These are phyloP conservation scores for Megalopta genalis DNA, from an alignment of 1,140 invertebrate species.

Conservation along the genomic window DNA sequence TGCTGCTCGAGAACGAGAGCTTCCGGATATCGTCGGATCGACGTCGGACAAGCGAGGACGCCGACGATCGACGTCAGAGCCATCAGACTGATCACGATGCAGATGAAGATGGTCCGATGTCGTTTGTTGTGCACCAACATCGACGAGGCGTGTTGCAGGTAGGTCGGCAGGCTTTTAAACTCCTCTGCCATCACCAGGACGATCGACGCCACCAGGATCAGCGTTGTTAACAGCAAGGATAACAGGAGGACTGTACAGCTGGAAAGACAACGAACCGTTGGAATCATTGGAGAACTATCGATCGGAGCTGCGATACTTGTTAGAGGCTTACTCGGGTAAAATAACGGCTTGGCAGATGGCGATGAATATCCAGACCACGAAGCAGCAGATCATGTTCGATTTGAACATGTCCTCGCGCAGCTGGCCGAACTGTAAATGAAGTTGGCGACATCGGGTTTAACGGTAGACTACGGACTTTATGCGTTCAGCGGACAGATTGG, in stretches of 20 bases:
- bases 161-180: slow-evolving; percentile 84
- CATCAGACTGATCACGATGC: slow-evolving; percentile 89
- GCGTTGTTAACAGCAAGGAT: slow-evolving; percentile 83
- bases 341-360: slow-evolving; percentile 89
- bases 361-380: slow-evolving; percentile 94
- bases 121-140: slow-evolving; percentile 86
- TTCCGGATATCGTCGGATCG: slow-evolving; percentile 37
- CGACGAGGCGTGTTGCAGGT: slow-evolving; percentile 86
- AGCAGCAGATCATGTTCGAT: slow-evolving; percentile 95
- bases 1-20: slow-evolving; percentile 44
- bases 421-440: slow-evolving; percentile 86
- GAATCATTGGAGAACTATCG: neutral
- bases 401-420: slow-evolving; percentile 96
- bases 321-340: slow-evolving; percentile 84
- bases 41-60: slow-evolving; percentile 69
- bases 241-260: slow-evolving; percentile 82
- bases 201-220: slow-evolving; percentile 85
- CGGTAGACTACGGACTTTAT: too few species aligned
- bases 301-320: too few species aligned
- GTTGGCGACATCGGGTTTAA: neutral
- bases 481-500: neutral
- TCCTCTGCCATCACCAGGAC: slow-evolving; percentile 93
- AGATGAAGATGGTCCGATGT: slow-evolving; percentile 88
- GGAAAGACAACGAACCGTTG: slow-evolving; percentile 10
- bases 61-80: slow-evolving; percentile 79